Percentiles rank a stretch among this genome's conserved stretches.
These are phyloP conservation scores for Forbesichthys agassizii DNA, from an alignment of 2,113 vertebrate genomes.

Conservation along the genomic window DNA sequence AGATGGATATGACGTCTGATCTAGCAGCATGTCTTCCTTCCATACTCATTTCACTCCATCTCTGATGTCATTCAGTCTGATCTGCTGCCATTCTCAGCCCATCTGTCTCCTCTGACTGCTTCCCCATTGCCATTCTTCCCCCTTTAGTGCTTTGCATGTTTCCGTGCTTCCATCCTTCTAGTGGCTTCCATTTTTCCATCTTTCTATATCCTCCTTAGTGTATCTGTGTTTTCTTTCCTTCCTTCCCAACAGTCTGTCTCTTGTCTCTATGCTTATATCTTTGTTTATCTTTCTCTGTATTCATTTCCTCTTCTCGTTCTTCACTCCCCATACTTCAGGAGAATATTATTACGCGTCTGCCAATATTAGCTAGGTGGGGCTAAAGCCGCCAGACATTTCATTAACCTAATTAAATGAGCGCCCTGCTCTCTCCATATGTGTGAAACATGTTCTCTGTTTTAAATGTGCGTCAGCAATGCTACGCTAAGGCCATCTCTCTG, in stretches of 20 bases:
- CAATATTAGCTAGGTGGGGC: slow-evolving; percentile 35
- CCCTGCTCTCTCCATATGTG: slow-evolving; percentile 30
- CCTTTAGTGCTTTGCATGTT: background rate
- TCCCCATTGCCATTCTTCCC: background rate
- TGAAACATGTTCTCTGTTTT: slow-evolving; percentile 35
- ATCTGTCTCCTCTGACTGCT: slow-evolving; percentile 31
- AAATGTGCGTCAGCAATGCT: slow-evolving; percentile 38
- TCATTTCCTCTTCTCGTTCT: slow-evolving; percentile 1
- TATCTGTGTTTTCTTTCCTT: slow-evolving; percentile 4
- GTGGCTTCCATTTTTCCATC: background rate
- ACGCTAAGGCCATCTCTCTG: slow-evolving; percentile 51
- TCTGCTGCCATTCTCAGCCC: slow-evolving; percentile 36
- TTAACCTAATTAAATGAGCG: slow-evolving; percentile 47
- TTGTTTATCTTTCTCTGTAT: background rate
- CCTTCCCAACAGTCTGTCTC: background rate
- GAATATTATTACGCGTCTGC: slow-evolving; percentile 28
- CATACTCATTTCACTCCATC: slow-evolving; percentile 36
- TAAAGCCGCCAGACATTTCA: slow-evolving; percentile 39
- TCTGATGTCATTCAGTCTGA: slow-evolving; percentile 58
- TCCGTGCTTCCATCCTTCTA: background rate
- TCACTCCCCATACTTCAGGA: background rate
- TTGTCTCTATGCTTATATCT: slow-evolving; percentile 21
- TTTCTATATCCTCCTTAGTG: slow-evolving; percentile 38
- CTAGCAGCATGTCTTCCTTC: slow-evolving; percentile 39
- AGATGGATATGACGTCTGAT: background rate